These are phyloP conservation scores for Lithophane ornitopus DNA, from an alignment of 2,888 invertebrate genomes.

Conservation along the genomic window DNA sequence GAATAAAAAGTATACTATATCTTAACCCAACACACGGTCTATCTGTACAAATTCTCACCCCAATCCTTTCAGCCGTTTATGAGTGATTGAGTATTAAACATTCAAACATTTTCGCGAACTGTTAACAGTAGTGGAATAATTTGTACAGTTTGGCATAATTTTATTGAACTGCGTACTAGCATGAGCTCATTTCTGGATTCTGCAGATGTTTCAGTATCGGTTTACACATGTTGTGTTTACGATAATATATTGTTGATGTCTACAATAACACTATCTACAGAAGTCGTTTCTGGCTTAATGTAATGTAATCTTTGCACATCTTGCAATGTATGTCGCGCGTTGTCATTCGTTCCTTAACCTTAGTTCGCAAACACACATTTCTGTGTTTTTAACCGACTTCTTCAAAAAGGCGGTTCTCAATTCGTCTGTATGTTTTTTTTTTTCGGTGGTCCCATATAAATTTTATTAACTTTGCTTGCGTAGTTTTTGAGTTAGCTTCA, in stretches of 20 bases:
- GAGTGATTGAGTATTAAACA: not conserved
- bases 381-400: not conserved
- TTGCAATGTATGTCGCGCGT: not conserved
- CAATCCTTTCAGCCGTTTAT: not conserved
- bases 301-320: not conserved
- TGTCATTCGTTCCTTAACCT: constrained; percentile 12
- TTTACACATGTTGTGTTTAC: constrained; percentile 26
- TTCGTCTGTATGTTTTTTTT: too few relatives aligned
- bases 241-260: constrained; percentile 14
- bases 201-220: constrained; percentile 17
- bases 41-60: not conserved
- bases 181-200: constrained; percentile 41
- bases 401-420: too few relatives aligned
- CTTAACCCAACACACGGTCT: not conserved
- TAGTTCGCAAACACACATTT: not conserved
- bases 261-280: not conserved
- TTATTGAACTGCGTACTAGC: constrained; percentile 7
- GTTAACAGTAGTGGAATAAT: constrained; percentile 16
- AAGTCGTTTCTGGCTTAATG: not conserved
- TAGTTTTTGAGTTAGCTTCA: too few relatives aligned
- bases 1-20: not conserved
- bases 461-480: too few relatives aligned
- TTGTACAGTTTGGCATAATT: not conserved
- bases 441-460: too few relatives aligned
- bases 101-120: not conserved